Evolutionary conservation across 2,888 invertebrate genomes (phyloP), one percentile per base, ranked within the genome.

Genomic region (Spisula solida): DNA sequence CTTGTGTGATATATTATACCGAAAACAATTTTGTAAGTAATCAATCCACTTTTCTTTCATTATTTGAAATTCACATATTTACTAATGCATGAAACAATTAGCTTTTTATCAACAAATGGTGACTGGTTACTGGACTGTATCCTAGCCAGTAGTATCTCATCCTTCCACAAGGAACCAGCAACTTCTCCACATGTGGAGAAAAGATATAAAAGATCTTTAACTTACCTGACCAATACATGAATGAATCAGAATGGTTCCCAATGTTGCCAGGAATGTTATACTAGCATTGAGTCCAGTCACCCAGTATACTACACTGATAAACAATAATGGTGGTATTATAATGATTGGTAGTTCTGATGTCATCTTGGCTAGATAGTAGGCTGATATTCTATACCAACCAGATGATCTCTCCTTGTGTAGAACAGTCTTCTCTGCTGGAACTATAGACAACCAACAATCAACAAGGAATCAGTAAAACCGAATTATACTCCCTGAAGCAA

Each of bases 321-420:
- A 98, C 95, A 98, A 97, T 78, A 98, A 97, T 88, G 98, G 98
- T 95, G 98, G 97, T 75, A 98, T 97, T 94, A 98, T 97, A 70
- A 98, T 98, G 93, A 98, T 96, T 14, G 98, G 98, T 94, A 98
- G 96, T 96, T 98, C 98, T 88, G 98, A 98, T 90, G 98, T 97
- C 98, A 98, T 98, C 97, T 98, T 98, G 90, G 98, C 98, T 95
- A 98, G 96, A 96, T 98, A 98, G 96, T 98, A 98, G 56, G 98
- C 98, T 16, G 98, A 98, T 82, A 98, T 97, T 82, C 98, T 97
- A 96, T 98, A 98, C 83, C 98, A 98, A 81, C 98, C 98, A 29
- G 98, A 98, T 93, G 98, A 97, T 86, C 98, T 97, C 96, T 98
- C 98, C 96, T 98, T 98, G 96, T 98, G 98, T 93, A 98, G 98